Conservation (phyloP, 2,888 invertebrate genomes). For the Nasonia oneida region DNA sequence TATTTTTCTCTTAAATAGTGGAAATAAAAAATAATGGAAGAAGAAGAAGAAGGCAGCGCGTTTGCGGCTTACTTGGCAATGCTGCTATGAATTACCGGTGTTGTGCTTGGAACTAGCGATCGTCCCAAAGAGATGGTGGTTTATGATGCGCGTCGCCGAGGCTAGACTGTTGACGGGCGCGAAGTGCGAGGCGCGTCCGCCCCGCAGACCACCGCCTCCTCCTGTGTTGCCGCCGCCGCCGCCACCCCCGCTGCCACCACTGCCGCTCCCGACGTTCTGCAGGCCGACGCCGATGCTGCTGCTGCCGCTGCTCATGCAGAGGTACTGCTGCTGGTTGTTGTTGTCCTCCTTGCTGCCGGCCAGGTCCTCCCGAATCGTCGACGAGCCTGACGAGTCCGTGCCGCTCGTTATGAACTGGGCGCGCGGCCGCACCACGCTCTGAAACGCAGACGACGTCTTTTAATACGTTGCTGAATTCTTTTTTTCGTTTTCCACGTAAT, state of each 20-base stretch:
- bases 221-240: conserved; percentile 60
- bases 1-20: not conserved
- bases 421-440: conserved; percentile 56
- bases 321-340: conserved; percentile 54
- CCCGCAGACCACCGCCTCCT: conserved; percentile 77
- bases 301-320: conserved; percentile 2
- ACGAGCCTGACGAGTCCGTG: conserved; percentile 57
- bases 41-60: conserved; percentile 64
- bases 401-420: conserved; percentile 56
- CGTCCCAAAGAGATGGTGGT: conserved; percentile 87
- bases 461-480: no score
- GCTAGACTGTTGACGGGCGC: conserved; percentile 85
- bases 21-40: not conserved
- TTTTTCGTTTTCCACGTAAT: not conserved
- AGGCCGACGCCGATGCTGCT: conserved; percentile 71
- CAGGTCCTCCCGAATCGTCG: conserved; percentile 58
- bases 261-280: conserved; percentile 1
- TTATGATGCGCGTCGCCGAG: conserved; percentile 86
- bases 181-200: conserved; percentile 80
- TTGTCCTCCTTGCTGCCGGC: conserved; percentile 51
- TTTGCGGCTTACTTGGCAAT: conserved; percentile 68
- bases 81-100: conserved; percentile 74
- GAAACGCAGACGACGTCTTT: conserved; percentile 1
- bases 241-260: not conserved
- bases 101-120: conserved; percentile 79